Conservation (phyloP, 1,140 invertebrate genomes). For the Scaptodrosophila lebanonensis region DNA sequence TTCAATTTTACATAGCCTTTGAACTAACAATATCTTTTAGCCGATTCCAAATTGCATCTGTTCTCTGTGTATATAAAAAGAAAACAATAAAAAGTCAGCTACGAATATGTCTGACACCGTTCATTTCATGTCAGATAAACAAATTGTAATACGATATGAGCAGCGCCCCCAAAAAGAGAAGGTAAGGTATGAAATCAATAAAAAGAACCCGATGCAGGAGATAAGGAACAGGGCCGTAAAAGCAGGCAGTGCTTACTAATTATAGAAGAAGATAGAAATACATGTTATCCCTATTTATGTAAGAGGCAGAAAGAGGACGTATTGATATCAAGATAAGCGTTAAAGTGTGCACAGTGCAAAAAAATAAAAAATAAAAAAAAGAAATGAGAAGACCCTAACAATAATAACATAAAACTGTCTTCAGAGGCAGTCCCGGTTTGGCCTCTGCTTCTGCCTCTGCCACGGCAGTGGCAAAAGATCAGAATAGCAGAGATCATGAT, state of each 20-base stretch:
- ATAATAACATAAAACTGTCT: constrained; percentile 9
- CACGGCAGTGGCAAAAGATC: constrained; percentile 46
- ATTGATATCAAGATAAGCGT: constrained; percentile 43
- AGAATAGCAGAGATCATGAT: constrained; percentile 22
- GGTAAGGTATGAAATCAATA: constrained; percentile 24
- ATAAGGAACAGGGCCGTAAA: constrained; percentile 3
- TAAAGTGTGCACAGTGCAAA: constrained; percentile 45
- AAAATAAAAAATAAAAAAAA: constrained; percentile 10
- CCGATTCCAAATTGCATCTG: constrained; percentile 5
- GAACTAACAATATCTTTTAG: too few species aligned
- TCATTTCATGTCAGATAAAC: not conserved
- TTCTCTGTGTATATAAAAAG: not conserved
- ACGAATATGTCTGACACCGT: not conserved
- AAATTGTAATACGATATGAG: constrained; percentile 23
- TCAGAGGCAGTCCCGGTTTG: too few species aligned
- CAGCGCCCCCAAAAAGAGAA: too few species aligned
- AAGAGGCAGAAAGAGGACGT: constrained; percentile 2
- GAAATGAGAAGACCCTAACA: constrained; percentile 10
- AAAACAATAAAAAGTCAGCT: constrained; percentile 7
- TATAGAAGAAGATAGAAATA: constrained; percentile 14
- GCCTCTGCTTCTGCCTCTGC: constrained; percentile 16
- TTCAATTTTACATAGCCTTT: too few species aligned
- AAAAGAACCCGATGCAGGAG: constrained; percentile 11
- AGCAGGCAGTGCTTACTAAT: constrained; percentile 11
- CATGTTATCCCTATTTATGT: constrained; percentile 11